These are phyloP conservation scores for Babylonia areolata DNA, from an alignment of 1,140 invertebrate genomes.

Conservation along the genomic window DNA sequence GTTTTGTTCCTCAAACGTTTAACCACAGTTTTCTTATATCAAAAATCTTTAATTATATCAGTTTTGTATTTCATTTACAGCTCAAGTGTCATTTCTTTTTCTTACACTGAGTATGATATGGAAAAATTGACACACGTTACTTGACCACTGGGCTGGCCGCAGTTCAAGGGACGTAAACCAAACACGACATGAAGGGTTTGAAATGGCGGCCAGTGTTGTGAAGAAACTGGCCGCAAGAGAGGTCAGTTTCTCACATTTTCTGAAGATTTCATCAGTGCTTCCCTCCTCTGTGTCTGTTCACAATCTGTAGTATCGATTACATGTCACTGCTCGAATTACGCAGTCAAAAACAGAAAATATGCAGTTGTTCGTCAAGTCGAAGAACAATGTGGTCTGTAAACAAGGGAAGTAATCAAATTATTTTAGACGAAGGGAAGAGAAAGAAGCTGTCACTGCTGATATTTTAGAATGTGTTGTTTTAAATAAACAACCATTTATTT, in stretches of 20 bases:
- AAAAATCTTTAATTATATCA: neutral
- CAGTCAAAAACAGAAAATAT: neutral
- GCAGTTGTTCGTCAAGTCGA: neutral
- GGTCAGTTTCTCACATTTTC: slow-evolving; percentile 34
- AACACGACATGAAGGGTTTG: slow-evolving; percentile 33
- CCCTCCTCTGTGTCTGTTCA: neutral
- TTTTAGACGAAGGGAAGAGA: neutral
- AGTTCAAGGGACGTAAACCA: slow-evolving; percentile 30
- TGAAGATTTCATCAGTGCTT: neutral
- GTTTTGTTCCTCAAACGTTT: neutral
- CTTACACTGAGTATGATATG: neutral
- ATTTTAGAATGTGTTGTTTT: too few relatives aligned
- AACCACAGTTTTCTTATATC: neutral
- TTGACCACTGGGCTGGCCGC: neutral
- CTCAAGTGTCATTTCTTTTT: neutral
- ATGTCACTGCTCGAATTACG: neutral
- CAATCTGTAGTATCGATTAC: neutral
- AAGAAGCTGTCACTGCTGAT: too few relatives aligned
- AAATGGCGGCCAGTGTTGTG: slow-evolving; percentile 53
- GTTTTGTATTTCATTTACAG: neutral
- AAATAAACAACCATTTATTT: too few relatives aligned
- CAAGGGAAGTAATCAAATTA: slow-evolving; percentile 9
- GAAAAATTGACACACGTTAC: neutral
- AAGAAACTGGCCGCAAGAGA: slow-evolving; percentile 49
- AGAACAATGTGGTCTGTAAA: slow-evolving; percentile 23